Evolutionary conservation across 1,140 invertebrate species (phyloP), one percentile per base, ranked within the genome.

Genomic region (Tetraneura akinire): DNA sequence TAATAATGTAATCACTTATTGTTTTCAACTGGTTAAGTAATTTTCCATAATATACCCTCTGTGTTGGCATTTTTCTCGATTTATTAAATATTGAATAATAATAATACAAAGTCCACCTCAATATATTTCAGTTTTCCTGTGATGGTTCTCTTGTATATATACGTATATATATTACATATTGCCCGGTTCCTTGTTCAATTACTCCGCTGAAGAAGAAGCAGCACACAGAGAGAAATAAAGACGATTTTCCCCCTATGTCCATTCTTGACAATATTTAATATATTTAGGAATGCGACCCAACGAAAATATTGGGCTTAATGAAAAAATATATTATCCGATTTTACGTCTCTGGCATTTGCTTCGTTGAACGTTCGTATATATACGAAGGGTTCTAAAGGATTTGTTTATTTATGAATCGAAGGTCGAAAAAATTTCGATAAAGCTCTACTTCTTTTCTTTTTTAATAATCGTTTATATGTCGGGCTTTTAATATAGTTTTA

Each of bases 261-360:
- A 42, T 78, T 60, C 37, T 60, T 32, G 53, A 60, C 57, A 78
- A 60, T 76, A 76, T 76, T 76, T 76, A 76, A 76, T 78, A 78
- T 78, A 60, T 78, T 78, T 78, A 78, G 74, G 74, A 78, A 78
- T 78, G 74, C 42, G 42, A 78, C 74, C 74, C 74, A 26, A 78
- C 74, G 74, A 78, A 60, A 78, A 78, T 78, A 78, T 78, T 78
- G 51, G 74, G 53, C 74, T 78, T 78, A 78, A 78, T 78, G 74
- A 78, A 78, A 74, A 74, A 74, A 78, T 78, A 62, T 60, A 62
- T 62, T 60, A 47, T 18, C 66, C 66, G 66, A 68, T 78, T 53
- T 78, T 1, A 47, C 16, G 55, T 62, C n/a, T n/a, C 32, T 37
- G 71, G 47, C 45, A 53, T 53, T n/a, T 49, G 70, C 16, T 26